These are phyloP conservation scores for Nymphalis c-album DNA, from an alignment of 2,888 invertebrate species.

Conservation along the genomic window DNA sequence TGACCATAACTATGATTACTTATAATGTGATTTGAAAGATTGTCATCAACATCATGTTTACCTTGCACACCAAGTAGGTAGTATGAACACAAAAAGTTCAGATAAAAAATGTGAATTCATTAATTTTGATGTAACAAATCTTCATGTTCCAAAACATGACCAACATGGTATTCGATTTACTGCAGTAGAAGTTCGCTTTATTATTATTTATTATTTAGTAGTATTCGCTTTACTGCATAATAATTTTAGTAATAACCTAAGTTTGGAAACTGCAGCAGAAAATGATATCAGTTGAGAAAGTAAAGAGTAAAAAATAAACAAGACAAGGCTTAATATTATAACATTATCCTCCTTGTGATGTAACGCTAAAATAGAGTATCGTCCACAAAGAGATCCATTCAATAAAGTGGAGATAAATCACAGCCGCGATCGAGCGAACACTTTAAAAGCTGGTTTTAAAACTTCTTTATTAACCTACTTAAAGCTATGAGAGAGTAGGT, in stretches of 20 bases:
- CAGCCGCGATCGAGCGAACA: slow-evolving; percentile 41
- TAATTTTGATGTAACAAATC: too few species aligned
- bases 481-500: slow-evolving; percentile 22
- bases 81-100: too few species aligned
- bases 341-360: slow-evolving; percentile 36
- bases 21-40: too few species aligned
- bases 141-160: too few species aligned
- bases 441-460: slow-evolving; percentile 38
- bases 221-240: too few species aligned
- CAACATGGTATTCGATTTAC: too few species aligned
- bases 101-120: too few species aligned
- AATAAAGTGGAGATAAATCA: slow-evolving; percentile 48
- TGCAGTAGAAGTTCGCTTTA: too few species aligned
- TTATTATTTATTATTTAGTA: too few species aligned
- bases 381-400: slow-evolving; percentile 48
- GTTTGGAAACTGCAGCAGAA: background rate
- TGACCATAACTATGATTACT: too few species aligned
- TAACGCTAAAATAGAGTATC: slow-evolving; percentile 41
- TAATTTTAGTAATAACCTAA: background rate
- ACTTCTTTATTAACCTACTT: slow-evolving; percentile 41
- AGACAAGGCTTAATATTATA: slow-evolving; percentile 34
- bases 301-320: slow-evolving; percentile 28
- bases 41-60: too few species aligned
- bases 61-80: too few species aligned
- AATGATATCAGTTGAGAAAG: slow-evolving; percentile 7